Base-by-base conservation (phyloP, 2,888 invertebrate genomes). In the Strigamia maritima region DNA sequence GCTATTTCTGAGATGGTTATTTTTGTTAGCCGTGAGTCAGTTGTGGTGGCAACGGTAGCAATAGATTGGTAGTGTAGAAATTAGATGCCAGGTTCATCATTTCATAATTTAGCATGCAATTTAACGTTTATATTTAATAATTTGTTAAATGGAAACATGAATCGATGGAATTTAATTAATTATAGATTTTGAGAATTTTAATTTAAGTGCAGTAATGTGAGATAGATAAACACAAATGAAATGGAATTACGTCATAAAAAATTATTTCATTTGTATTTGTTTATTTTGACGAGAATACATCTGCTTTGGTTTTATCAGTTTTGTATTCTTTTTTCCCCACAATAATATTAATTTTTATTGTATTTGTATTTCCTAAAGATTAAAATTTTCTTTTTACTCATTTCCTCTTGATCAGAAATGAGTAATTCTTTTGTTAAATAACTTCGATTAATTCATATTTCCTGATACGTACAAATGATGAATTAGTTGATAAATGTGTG, bases 21-120 rank as follows among this genome's bases (percentile, higher is more conserved):
- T 70, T 70, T 70, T 8, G 70, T 12, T 60, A 70, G 70, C 26
- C 70, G 12, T 28, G 70, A 28, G 28, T 26, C 70, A 70, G 70
- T 26, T 4, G 60, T 60, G 16, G 4, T 24, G 60, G 70, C 3
- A 70, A 26, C 26, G 26, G 28, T 70, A 70, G 70, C 19, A 54
- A n/a, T 54, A 54, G 54, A 22, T 60, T 60, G 22, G 60, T 60
- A 49, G 70, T 28, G 24, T 70, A 70, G 70, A 54, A 54, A 54
- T 19, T 54, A 2, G 54, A 54, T 54, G 54, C 19, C 19, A 54
- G 22, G 22, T 22, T 54, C n/a, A 54, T 54, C 28, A 14, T 70
- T 70, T 1, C 12, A 2, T 0, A 26, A 26, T 28, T 70, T 26
- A 26, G 54, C 54, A 54, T 19, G 54, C 16, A 54, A 54, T 54